phyloP scores from a whole-genome alignment of 2,888 invertebrate species.

The Agrenia bidenticulata region DNA sequence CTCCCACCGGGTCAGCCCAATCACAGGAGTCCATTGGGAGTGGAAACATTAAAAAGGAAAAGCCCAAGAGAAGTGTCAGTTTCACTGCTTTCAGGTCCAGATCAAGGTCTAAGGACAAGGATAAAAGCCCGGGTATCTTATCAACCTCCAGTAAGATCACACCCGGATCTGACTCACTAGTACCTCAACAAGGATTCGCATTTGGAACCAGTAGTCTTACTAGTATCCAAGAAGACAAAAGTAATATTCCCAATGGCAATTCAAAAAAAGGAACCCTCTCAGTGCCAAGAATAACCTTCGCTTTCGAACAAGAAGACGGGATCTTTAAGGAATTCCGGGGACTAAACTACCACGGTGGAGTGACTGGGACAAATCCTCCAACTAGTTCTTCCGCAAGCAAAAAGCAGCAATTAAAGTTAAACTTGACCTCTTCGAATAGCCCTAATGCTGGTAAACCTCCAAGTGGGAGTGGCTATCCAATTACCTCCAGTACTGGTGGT shows the following conservation, averaged over 20 bases:
- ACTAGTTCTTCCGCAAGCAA: background rate
- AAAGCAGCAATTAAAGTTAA: background rate
- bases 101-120: conserved; percentile 6
- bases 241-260: background rate
- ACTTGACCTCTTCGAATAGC: background rate
- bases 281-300: conserved; percentile 39
- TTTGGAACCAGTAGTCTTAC: background rate
- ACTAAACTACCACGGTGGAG: conserved; percentile 19
- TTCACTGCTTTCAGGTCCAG: conserved; percentile 23
- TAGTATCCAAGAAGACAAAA: background rate
- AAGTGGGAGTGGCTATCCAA: background rate
- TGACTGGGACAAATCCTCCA: no score
- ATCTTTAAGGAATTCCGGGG: conserved; percentile 12
- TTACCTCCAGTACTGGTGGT: conserved; percentile 13
- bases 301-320: conserved; percentile 23
- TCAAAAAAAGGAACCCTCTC: conserved; percentile 34
- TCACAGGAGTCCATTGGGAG: background rate
- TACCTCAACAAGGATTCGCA: conserved; percentile 3
- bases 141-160: background rate
- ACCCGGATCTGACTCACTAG: background rate
- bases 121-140: background rate
- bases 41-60: background rate
- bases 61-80: conserved; percentile 39
- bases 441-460: background rate
- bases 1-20: background rate